Evolutionary conservation across 2,797 vertebrate genomes (phyloP), one percentile per base, ranked within the genome.

Genomic region (Antennarius maculatus): DNA sequence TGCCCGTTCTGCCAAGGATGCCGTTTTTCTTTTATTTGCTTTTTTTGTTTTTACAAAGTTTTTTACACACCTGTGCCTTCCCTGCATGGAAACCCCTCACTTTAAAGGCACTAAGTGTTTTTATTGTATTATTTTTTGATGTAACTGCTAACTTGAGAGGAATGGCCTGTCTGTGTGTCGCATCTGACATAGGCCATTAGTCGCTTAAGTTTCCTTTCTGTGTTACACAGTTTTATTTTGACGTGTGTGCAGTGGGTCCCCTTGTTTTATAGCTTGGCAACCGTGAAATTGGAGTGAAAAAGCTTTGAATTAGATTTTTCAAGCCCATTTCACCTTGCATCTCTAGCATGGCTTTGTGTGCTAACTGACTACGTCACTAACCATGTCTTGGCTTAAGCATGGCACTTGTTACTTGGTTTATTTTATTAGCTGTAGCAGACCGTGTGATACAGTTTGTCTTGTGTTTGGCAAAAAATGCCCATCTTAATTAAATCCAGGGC

Each of bases 71-170:
- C 75, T 69, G 75, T 89, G 91, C 85, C 80, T 74, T 84, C 86
- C 84, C 89, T 93, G 93, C 93, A 94, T 94, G 93, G 90, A 91
- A 85, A 86, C 78, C 83, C 84, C 81, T 87, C 81, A 86, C 86
- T 84, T 86, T 85, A 82, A 83, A 88, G 83, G 79, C 78, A 83
- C 85, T 72, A 66, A 76, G 91, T 89, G 79, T 83, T 90, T 88
- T 71, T 79, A 86, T 80, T 77, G 87, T 76, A 61, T 80, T 60
- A 61, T 67, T 61, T 65, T 79, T 81, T 83, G 70, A 76, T 78
- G 70, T 80, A 73, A 75, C 62, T 79, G 61, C 58, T 82, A 77
- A 81, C 66, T 39, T 74, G 55, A 77, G 41, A 68, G 72, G 60
- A 86, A 69, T 73, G 76, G 80, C 74, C 77, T 49, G 31, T 84